phyloP scores from a whole-genome alignment of 2,797 vertebrate genomes.

The Capromys pilorides region DNA sequence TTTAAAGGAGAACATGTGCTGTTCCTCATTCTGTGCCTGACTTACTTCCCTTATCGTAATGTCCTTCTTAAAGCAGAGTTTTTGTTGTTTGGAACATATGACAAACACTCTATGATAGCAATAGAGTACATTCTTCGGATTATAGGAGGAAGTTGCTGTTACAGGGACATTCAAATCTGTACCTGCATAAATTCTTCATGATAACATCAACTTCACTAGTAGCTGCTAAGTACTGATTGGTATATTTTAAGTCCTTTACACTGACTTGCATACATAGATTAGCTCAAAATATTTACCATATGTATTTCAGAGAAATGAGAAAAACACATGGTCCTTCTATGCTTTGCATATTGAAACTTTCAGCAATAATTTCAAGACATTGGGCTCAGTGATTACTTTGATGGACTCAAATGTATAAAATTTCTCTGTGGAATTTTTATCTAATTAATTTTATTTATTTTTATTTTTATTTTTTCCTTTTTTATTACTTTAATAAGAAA shows the following conservation, averaged over 20 bases:
- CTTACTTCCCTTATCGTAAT: neutral
- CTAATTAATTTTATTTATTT: too few species aligned
- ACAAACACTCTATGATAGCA: neutral
- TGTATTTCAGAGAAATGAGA: neutral
- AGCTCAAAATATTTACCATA: neutral
- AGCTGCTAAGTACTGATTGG: neutral
- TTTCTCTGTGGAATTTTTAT: neutral
- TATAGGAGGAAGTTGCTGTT: neutral
- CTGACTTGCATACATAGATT: neutral
- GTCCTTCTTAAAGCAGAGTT: neutral
- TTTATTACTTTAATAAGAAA: too few species aligned
- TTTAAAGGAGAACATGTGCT: neutral
- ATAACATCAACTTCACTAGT: conserved; percentile 11
- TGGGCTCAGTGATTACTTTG: neutral
- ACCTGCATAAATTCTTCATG: conserved; percentile 28
- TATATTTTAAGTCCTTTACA: neutral
- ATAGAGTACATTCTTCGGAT: neutral
- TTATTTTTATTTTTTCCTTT: too few species aligned
- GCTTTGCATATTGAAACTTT: neutral
- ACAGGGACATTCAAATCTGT: conserved; percentile 31
- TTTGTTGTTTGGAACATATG: conserved; percentile 54
- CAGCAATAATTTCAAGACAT: neutral
- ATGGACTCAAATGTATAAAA: neutral
- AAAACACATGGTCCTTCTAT: neutral
- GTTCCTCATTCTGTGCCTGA: neutral